Evolutionary conservation across 1,140 invertebrate species (phyloP), one percentile per base, ranked within the genome.

Genomic region (Rhyacophila brunnea): DNA sequence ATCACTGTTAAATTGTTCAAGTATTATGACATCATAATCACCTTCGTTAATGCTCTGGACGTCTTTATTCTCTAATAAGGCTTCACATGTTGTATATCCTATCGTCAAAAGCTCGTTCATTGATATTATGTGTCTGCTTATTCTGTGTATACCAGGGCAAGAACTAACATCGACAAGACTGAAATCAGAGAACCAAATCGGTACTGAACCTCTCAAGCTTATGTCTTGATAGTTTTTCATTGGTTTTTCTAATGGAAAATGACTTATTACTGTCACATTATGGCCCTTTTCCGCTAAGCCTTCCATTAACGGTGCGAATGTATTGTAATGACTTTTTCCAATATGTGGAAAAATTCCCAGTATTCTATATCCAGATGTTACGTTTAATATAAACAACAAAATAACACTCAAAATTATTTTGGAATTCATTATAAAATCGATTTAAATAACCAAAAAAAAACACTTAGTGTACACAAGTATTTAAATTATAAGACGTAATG

Each of bases 311-410:
- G 81, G 81, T 46, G 83, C 72, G 62, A 86, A 85, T 18, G 87
- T 83, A 18, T 82, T 77, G 64, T 87, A 87, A 66, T 91, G 88
- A 68, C 87, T 91, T 19, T 80, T 83, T 0, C 86, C 84, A 0
- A 80, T 71, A 56, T 87, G 81, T 1, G 83, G 81, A 67, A 88
- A 85, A 20, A 88, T 68, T 1, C 80, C 86, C 15, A 90, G 71
- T 64, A 91, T 87, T 69, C 66, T 75, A 64, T 77, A 79, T 48
- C 55, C 47, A 20, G 9, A 50, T n/a, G 23, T 28, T 28, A 28
- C 3, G 3, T 28, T 9, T 9, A 28, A 28, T 28, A 28, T 28
- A 3, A 28, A 5, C 23, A 28, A 3, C 23, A 28, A 9, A 28
- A 28, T 5, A 28, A 28, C 23, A 28, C 23, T 28, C 23, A 28